These are phyloP conservation scores for Empidonax alnorum DNA, from an alignment of 2,113 vertebrate genomes.

Conservation along the genomic window DNA sequence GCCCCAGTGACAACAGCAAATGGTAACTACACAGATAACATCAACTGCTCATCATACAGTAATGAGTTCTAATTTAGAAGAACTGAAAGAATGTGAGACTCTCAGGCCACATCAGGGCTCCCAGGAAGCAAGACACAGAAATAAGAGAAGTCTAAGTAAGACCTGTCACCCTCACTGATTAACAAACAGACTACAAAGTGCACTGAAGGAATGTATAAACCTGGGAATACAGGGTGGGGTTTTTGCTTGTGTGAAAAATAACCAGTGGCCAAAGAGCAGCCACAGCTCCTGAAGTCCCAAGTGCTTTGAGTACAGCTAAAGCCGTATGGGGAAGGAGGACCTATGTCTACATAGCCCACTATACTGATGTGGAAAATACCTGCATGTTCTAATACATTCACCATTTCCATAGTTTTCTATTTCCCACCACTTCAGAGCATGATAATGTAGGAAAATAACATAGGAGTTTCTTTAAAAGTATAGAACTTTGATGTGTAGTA, in stretches of 20 bases:
- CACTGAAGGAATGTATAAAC: background rate
- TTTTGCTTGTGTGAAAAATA: background rate
- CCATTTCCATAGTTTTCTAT: background rate
- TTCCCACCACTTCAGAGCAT: background rate
- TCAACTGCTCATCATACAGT: background rate
- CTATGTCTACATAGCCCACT: rapidly evolving
- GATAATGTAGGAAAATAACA: background rate
- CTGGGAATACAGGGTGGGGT: background rate
- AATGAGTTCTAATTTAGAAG: background rate
- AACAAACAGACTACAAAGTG: background rate
- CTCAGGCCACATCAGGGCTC: background rate
- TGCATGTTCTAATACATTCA: background rate
- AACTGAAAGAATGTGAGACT: background rate
- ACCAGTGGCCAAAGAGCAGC: background rate
- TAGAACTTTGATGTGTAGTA: background rate
- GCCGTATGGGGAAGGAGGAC: background rate
- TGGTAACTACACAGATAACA: background rate
- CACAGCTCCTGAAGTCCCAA: background rate
- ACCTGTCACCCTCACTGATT: rapidly evolving
- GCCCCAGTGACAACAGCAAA: background rate
- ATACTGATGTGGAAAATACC: background rate
- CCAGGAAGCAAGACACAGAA: background rate
- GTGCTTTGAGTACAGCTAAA: background rate
- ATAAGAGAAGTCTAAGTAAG: background rate
- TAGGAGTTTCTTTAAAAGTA: background rate